These are phyloP conservation scores for Aspidiotus destructor DNA, from an alignment of 2,888 invertebrate genomes.

Conservation along the genomic window DNA sequence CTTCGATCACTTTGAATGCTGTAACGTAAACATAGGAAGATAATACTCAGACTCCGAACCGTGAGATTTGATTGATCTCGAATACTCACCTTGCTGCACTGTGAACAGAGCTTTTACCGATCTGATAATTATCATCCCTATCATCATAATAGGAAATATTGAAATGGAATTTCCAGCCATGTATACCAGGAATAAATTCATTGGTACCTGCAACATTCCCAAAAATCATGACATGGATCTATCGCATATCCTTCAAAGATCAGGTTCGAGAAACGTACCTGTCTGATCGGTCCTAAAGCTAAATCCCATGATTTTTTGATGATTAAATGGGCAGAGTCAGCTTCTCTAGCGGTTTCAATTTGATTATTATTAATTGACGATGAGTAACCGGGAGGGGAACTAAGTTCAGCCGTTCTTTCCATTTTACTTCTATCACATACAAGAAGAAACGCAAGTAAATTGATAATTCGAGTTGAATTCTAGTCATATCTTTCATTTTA, in stretches of 20 bases:
- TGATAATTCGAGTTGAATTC: conserved; percentile 20
- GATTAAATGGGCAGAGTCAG: conserved; percentile 71
- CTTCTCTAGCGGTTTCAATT: conserved; percentile 69
- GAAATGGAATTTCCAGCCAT: conserved; percentile 99
- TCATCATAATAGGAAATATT: conserved; percentile 99
- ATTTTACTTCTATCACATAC: conserved; percentile 36
- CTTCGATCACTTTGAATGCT: conserved; percentile 89
- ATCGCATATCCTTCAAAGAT: background rate
- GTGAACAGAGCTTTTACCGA: conserved; percentile 92
- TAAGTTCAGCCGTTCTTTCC: conserved; percentile 38
- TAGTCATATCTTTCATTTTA: background rate
- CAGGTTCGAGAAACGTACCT: conserved; percentile 47
- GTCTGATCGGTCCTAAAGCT: conserved; percentile 87
- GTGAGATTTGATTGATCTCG: no score
- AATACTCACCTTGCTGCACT: conserved; percentile 47
- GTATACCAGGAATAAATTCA: conserved; percentile 99
- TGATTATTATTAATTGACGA: conserved; percentile 60
- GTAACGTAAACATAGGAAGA: no score
- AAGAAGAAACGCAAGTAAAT: background rate
- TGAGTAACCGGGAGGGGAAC: conserved; percentile 74
- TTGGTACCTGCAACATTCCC: conserved; percentile 54
- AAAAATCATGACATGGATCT: background rate
- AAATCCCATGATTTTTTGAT: conserved; percentile 96
- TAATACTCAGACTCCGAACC: no score
- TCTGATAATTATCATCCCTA: conserved; percentile 94